A percentile compares a stretch with the other conserved stretches of the same genome.
Evolutionary conservation across 2,797 vertebrate genomes (phyloP).

Genomic region (Characodon lateralis): DNA sequence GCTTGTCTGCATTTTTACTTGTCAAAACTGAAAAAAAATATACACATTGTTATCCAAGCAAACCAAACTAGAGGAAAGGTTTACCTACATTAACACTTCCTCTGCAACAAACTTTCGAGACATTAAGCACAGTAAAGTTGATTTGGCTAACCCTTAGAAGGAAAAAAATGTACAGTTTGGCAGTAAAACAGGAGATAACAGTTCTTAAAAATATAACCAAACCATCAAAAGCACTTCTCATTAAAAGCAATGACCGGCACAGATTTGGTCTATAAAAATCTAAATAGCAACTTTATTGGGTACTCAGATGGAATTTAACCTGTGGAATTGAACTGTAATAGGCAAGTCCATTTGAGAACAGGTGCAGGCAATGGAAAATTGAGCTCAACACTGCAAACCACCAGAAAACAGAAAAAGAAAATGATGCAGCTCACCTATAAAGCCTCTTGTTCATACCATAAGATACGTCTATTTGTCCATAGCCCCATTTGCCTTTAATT

Average conservation of each 20-base stretch:
- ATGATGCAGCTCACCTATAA: constrained; percentile 26
- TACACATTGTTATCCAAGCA: constrained; percentile 47
- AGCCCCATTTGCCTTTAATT: neutral
- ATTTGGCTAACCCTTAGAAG: constrained; percentile 23
- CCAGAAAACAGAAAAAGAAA: neutral
- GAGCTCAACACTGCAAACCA: constrained; percentile 33
- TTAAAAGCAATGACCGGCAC: constrained; percentile 65
- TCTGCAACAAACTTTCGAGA: constrained; percentile 42
- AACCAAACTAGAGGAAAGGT: constrained; percentile 46
- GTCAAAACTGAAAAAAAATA: constrained; percentile 41
- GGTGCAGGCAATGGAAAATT: constrained; percentile 43
- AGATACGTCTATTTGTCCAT: neutral
- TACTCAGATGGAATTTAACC: constrained; percentile 45
- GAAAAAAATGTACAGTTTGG: constrained; percentile 25
- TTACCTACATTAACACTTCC: constrained; percentile 51
- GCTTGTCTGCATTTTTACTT: constrained; percentile 51
- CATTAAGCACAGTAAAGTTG: constrained; percentile 23
- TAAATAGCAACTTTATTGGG: constrained; percentile 58
- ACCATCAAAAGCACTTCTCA: constrained; percentile 49
- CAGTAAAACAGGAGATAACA: constrained; percentile 37
- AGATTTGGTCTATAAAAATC: constrained; percentile 63
- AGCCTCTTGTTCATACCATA: neutral
- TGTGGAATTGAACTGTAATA: constrained; percentile 49
- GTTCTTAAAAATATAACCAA: constrained; percentile 42
- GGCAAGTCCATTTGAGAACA: constrained; percentile 44